Evolutionary conservation across 2,113 vertebrate genomes (phyloP), one percentile per base, ranked within the genome.

Genomic region (Amblyopsis rosae): DNA sequence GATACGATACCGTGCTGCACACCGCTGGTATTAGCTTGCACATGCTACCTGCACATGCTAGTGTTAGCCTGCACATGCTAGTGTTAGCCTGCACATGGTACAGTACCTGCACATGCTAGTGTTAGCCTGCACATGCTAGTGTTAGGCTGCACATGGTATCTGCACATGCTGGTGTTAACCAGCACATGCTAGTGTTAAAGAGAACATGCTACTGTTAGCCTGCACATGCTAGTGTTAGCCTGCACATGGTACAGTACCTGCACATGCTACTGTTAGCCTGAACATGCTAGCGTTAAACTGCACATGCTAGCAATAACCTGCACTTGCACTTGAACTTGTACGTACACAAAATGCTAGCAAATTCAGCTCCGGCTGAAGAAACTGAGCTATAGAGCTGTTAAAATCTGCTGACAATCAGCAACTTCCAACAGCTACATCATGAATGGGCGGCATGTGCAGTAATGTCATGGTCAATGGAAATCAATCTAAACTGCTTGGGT

Each of bases 381-480:
- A 68, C 56, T 13, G 79, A 41, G 35, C 7, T 41, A 72, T 62
- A 6, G 55, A 73, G 63, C 45, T 67, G 75, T 62, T 54, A 76
- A 87, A 91, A 90, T 90, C 85, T 91, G 90, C 90, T 91, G 89
- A 92, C 84, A 86, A 86, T 88, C 87, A 88, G 76, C 84, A 82
- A 84, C 80, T 82, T 76, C 82, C 88, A 66, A 72, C 79, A 84
- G 84, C 88, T 84, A 83, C 79, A 76, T 88, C 80, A 77, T 73
- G 89, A 88, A 83, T 87, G 88, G 88, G 86, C 87, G 72, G 84
- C 88, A 87, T 90, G 86, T 87, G 79, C 81, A 85, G 89, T 89
- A 92, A 92, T 91, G 91, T 90, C 92, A 90, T 85, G 87, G 89
- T 86, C 87, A 91, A 89, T 91, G 87, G 87, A 92, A 92, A 92